A percentile compares a stretch with the other conserved stretches of the same genome.
Conservation (phyloP, 2,888 invertebrate species). For the Ectemnius continuus region DNA sequence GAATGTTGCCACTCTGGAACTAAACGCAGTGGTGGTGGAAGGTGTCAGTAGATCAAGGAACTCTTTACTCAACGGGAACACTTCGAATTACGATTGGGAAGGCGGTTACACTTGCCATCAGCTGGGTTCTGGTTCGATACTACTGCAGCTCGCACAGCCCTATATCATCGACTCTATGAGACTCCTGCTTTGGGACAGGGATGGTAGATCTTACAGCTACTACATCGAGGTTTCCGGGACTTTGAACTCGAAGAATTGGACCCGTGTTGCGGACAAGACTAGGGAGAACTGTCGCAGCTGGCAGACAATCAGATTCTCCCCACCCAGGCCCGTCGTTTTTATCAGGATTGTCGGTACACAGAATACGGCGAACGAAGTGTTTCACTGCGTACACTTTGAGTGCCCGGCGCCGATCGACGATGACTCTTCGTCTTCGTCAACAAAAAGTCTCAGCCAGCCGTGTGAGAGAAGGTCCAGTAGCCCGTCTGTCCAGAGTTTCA, state of each 20-base stretch:
- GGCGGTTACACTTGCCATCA: constrained; percentile 99
- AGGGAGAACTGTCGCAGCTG: constrained; percentile 94
- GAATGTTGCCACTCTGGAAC: constrained; percentile 95
- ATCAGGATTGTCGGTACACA: constrained; percentile 97
- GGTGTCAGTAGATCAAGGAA: constrained; percentile 95
- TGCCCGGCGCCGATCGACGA: constrained; percentile 86
- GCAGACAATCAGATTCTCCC: constrained; percentile 91
- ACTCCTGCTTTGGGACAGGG: constrained; percentile 97
- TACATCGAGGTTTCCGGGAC: constrained; percentile 94
- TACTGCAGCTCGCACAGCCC: constrained; percentile 97
- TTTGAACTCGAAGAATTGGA: constrained; percentile 93
- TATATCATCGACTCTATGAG: constrained; percentile 94
- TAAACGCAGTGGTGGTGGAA: constrained; percentile 96
- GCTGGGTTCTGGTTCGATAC: constrained; percentile 94
- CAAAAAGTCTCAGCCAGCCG: too few species aligned
- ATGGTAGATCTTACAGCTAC: constrained; percentile 96
- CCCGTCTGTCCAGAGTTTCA: too few species aligned
- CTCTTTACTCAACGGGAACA: constrained; percentile 97
- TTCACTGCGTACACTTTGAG: constrained; percentile 98
- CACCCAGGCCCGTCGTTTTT: constrained; percentile 92
- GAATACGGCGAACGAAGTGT: constrained; percentile 98
- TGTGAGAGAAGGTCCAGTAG: too few species aligned
- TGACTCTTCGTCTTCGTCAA: neutral
- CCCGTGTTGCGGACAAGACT: constrained; percentile 92
- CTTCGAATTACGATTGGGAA: constrained; percentile 98